Evolutionary conservation across 2,888 invertebrate genomes (phyloP).

Genomic region (Calameuta pallipes): DNA sequence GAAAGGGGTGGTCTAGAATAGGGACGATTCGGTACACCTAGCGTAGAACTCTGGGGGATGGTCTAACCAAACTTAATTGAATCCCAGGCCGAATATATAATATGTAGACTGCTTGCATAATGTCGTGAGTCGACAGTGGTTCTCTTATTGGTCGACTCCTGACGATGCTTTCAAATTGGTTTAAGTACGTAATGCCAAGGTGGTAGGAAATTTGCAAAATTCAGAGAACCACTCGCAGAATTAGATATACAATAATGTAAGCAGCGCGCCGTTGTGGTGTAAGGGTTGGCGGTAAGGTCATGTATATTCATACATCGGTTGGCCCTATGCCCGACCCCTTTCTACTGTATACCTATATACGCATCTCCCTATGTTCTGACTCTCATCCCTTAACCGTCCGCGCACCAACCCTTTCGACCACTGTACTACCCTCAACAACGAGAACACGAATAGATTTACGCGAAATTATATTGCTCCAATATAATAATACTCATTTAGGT

Average conservation of each 20-base stretch:
- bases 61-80: constrained; percentile 67
- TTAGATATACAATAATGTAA: constrained; percentile 68
- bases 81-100: constrained; percentile 67
- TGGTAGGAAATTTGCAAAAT: constrained; percentile 38
- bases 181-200: constrained; percentile 4
- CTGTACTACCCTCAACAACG: constrained; percentile 46
- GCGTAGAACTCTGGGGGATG: constrained; percentile 35
- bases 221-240: constrained; percentile 64
- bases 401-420: constrained; percentile 8
- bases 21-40: constrained; percentile 49
- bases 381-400: constrained; percentile 24
- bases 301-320: constrained; percentile 66
- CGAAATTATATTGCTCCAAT: constrained; percentile 13
- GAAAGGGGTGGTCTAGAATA: background rate
- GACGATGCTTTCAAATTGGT: constrained; percentile 22
- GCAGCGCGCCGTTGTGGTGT: constrained; percentile 64
- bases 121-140: constrained; percentile 59
- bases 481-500: too few species aligned
- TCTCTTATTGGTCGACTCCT: constrained; percentile 33
- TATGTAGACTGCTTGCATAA: constrained; percentile 67
- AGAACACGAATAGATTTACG: constrained; percentile 58
- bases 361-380: constrained; percentile 58
- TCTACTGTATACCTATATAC: constrained; percentile 42
- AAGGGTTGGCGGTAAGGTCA: constrained; percentile 65
- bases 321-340: constrained; percentile 39